phyloP scores from a whole-genome alignment of 2,113 vertebrate genomes.

The Procavia capensis region DNA sequence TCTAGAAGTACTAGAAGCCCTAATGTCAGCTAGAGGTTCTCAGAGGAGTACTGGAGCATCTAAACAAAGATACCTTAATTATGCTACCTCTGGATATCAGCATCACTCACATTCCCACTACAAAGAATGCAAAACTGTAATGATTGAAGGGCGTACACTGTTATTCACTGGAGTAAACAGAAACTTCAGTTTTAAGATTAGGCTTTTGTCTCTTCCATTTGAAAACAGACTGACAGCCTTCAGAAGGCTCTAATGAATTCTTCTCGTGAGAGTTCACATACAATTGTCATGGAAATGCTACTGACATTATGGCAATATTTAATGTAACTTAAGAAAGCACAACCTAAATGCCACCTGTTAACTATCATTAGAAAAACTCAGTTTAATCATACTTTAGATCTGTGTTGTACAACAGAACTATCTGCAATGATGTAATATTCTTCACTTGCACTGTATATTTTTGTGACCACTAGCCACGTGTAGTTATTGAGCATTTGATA shows the following conservation, averaged over 20 bases:
- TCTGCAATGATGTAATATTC: neutral
- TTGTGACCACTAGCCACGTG: neutral
- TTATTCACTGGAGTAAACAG: neutral
- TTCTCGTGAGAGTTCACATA: neutral
- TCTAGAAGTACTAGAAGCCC: neutral
- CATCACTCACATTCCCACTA: neutral
- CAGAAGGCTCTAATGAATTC: neutral
- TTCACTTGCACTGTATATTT: rapidly evolving
- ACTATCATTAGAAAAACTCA: neutral
- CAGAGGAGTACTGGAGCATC: neutral
- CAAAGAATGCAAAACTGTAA: neutral
- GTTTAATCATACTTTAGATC: neutral
- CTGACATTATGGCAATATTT: neutral
- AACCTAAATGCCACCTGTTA: neutral
- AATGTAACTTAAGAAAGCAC: neutral
- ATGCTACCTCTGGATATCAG: neutral
- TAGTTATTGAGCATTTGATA: neutral
- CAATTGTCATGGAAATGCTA: neutral
- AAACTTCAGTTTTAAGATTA: neutral
- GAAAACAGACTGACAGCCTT: neutral
- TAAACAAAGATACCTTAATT: neutral
- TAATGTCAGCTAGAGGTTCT: neutral
- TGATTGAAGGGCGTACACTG: neutral
- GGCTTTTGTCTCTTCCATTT: neutral
- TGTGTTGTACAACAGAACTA: neutral